Base-by-base conservation (phyloP, 2,888 invertebrate species). In the Diarsia brunnea region DNA sequence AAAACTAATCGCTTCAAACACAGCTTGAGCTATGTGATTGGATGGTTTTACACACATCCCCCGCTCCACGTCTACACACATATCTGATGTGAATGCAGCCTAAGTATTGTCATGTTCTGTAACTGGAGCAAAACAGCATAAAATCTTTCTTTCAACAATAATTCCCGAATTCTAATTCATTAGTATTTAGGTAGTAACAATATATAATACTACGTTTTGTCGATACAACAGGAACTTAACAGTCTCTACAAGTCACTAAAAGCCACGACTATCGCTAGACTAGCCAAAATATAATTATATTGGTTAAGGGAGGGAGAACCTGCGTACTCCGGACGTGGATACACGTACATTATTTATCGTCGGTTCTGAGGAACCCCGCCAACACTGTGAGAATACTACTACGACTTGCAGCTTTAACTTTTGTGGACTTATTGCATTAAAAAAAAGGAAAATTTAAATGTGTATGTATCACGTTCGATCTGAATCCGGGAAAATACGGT, bases 211-310 rank as follows among this genome's bases (percentile, higher is more conserved):
- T 64, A 82, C 73, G 24, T 49, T 51, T 83, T n/a, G 70, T 74
- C 73, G 69, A 67, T 76, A 75, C 72, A 84, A 82, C 80, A 87
- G 82, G 83, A 87, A 85, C 84, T 68, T 76, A 77, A 81, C 85
- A 77, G 81, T 74, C 69, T 80, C 80, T 75, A 83, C 74, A 80
- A 84, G 89, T 89, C 88, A 88, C 85, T 88, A 88, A 80, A 82
- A 82, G 80, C 82, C 78, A 84, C 72, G 66, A 69, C 60, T 75
- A 79, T 76, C 45, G 64, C 79, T 79, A 82, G 73, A 77, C 82
- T 79, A 84, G 74, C 70, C 73, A 65, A 69, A 63, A 77, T 66
- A 71, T 75, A 58, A 65, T 71, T 68, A 73, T 66, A 38, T 78
- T 75, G 75, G 51, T 73, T 67, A 74, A 49, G 51, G 69, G 77